Evolutionary conservation across 2,113 vertebrate genomes (phyloP), one percentile per base, ranked within the genome.

Genomic region (Misgurnus anguillicaudatus): DNA sequence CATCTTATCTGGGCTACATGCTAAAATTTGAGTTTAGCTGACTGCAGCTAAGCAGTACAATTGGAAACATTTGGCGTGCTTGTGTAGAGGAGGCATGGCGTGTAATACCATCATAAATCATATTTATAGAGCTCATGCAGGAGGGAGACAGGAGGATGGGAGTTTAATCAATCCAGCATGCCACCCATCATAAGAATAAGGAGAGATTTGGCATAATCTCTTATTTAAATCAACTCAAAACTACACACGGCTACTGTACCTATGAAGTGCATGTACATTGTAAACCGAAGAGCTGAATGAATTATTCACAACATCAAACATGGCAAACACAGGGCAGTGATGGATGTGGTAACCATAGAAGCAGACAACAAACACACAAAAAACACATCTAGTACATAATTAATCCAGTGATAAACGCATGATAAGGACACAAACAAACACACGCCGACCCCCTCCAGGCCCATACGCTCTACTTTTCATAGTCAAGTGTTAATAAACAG

Each of bases 91-190:
- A 55, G 70, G n/a, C 70, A 6, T 72, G 53, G 9, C 1, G 31
- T 71, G 13, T 19, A 19, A 72, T 57, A 57, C 53, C 75, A 82
- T 79, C 83, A 82, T 86, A 75, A 83, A 81, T 83, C 66, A 86
- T 85, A 61, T 69, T 62, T 81, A 70, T 83, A 78, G 86, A 47
- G 72, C 45, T 82, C 53, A 66, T 86, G 78, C 86, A 8, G 51
- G 19, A 13, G 17, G 31, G 7, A 57, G 36, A 72, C 51, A 57
- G 36, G 36, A 58, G 58, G n/a, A 72, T 41, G 31, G n/a, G 9
- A 57, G 83, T 87, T 85, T 87, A 86, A 87, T 87, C 61, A 80
- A 82, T 71, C 36, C 65, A 77, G 68, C 9, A 19, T 72, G 47
- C 39, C 60, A 61, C 77, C 77, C 45, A 55, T 4, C 60, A 39